Percentiles rank a stretch among this genome's conserved stretches.
phyloP scores from a whole-genome alignment of 2,113 vertebrate genomes.

The Psittacara wagleri region DNA sequence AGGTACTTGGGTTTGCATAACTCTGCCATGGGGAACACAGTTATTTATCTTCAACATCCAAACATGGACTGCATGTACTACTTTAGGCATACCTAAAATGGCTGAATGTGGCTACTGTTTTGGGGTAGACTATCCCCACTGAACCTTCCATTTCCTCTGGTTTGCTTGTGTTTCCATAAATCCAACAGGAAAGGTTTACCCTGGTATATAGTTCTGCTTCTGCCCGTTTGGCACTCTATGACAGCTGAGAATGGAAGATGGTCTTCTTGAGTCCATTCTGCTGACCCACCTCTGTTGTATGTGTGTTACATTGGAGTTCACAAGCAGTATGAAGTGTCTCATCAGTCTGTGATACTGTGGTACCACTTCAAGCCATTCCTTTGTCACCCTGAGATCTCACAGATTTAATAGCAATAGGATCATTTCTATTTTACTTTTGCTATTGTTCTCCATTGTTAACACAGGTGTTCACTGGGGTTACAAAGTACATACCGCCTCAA shows the following conservation, averaged over 20 bases:
- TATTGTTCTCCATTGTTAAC: background rate
- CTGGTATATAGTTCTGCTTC: background rate
- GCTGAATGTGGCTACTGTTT: fast-evolving
- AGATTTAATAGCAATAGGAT: background rate
- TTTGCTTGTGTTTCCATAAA: background rate
- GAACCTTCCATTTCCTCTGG: background rate
- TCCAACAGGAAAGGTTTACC: background rate
- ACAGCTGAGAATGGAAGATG: background rate
- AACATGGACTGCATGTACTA: fast-evolving
- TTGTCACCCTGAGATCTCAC: background rate
- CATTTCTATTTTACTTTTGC: background rate
- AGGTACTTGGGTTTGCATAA: background rate
- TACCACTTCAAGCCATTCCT: background rate
- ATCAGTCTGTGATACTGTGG: background rate
- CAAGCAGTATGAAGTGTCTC: background rate
- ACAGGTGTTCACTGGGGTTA: background rate
- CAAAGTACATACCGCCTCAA: background rate
- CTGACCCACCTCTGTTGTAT: background rate
- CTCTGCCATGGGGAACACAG: background rate
- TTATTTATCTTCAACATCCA: fast-evolving
- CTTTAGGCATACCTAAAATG: background rate
- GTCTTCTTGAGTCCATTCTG: background rate
- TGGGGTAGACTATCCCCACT: too few relatives aligned
- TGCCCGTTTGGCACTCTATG: background rate
- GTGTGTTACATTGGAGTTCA: background rate